These are phyloP conservation scores for Enoplosus armatus DNA, from an alignment of 2,797 vertebrate species.

Conservation along the genomic window DNA sequence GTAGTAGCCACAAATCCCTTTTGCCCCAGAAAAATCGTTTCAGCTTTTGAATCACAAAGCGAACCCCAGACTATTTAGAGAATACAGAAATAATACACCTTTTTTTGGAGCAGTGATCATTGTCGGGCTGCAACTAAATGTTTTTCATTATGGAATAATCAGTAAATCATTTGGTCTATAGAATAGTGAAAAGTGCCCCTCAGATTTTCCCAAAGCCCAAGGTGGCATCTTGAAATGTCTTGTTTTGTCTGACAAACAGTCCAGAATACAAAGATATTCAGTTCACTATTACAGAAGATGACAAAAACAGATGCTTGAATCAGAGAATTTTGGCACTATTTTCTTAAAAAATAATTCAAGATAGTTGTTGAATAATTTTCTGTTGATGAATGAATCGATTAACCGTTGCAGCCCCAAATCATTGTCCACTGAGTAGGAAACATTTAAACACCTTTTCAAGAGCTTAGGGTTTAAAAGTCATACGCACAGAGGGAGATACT, in stretches of 20 bases:
- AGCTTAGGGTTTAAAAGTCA: background rate
- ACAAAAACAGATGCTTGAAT: background rate
- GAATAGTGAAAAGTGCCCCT: background rate
- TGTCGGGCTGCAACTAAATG: background rate
- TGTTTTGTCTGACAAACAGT: background rate
- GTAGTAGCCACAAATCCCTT: conserved; percentile 9
- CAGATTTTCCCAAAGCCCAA: background rate
- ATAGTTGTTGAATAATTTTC: background rate
- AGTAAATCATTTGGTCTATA: background rate
- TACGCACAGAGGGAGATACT: conserved; percentile 9
- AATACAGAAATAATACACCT: background rate
- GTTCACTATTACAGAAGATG: background rate
- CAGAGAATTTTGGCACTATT: background rate
- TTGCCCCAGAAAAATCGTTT: conserved; percentile 1
- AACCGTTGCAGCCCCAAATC: background rate
- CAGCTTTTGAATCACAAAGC: conserved; percentile 16
- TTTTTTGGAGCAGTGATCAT: background rate
- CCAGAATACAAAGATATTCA: background rate
- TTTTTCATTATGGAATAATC: background rate
- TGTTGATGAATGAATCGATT: background rate
- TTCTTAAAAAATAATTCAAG: background rate
- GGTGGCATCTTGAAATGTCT: background rate
- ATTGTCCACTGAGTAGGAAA: background rate
- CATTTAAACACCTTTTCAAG: background rate
- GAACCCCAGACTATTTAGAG: background rate